Evolutionary conservation across 2,797 vertebrate species (phyloP), one percentile per base, ranked within the genome.

Genomic region (Nothura maculosa): DNA sequence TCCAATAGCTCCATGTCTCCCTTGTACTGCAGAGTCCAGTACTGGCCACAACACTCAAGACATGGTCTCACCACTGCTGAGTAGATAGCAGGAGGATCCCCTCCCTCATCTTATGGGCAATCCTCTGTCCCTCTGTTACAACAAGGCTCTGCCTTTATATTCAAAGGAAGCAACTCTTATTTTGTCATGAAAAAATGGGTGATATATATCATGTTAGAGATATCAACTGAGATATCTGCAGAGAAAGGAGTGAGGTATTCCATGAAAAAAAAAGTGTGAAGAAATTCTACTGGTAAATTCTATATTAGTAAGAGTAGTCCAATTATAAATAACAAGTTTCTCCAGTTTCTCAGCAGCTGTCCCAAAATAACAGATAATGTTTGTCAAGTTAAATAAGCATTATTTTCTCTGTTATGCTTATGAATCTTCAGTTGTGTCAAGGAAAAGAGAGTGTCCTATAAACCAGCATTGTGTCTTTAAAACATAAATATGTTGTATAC

Each of bases 401-500:
- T 18, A 1, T 54, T 38, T 7, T 19, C 0, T 64, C 83, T 58
- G 28, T 82, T 42, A 66, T 50, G 50, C 52, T 9, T 48, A 81
- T 45, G 13, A 68, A 64, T 75, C 66, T 82, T 77, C 30, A 77
- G 79, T 58, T 2, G 2, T 38, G 7, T 28, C n/a, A 30, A 85
- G 50, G 27, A 70, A 80, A 66, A 16, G 25, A 38, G 73, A 43
- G 10, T 11, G 18, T 25, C 5, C n/a, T 40, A 73, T 62, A 50
- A 85, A 54, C 9, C 32, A 11, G 36, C 72, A 64, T 10, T n/a
- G 36, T 81, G 42, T 42, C 15, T 89, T 87, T 75, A 90, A 82
- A 57, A 57, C 10, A 47, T 30, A 43, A 50, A 27, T 34, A 21
- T 8, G 32, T 58, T 47, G n/a, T 2, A n/a, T 42, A 14, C 12